Percentiles rank a stretch among this genome's conserved stretches.
phyloP scores from a whole-genome alignment of 2,797 vertebrate genomes.

The Sebastes cheni region DNA sequence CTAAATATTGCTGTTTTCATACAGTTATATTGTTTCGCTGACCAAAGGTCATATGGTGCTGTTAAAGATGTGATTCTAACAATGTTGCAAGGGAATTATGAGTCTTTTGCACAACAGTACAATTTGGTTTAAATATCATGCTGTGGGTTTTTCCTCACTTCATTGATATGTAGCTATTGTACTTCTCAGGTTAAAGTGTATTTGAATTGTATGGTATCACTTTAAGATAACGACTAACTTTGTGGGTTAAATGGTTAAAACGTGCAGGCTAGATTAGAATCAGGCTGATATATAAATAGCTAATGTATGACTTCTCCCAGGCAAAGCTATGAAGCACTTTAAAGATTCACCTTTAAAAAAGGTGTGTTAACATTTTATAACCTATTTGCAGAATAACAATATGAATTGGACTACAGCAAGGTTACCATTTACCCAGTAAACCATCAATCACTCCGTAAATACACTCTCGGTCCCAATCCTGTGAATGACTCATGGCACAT shows the following conservation, averaged over 20 bases:
- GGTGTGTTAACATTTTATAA: neutral
- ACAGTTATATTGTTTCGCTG: too few relatives aligned
- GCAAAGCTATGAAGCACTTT: neutral
- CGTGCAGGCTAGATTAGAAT: neutral
- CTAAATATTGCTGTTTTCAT: too few relatives aligned
- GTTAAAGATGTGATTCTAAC: too few relatives aligned
- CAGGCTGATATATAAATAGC: neutral
- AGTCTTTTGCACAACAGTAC: neutral
- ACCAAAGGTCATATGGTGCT: too few relatives aligned
- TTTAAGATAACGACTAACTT: neutral
- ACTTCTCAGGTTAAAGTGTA: too few relatives aligned
- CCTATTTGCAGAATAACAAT: neutral
- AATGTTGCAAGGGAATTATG: neutral
- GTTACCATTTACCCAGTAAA: slow-evolving; percentile 31
- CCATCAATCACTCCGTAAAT: slow-evolving; percentile 58
- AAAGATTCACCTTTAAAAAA: neutral
- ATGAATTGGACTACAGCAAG: neutral
- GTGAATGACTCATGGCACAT: slow-evolving; percentile 75
- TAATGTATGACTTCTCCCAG: neutral
- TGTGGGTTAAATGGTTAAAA: neutral
- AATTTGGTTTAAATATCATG: neutral
- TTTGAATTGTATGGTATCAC: neutral
- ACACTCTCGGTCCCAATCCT: slow-evolving; percentile 55
- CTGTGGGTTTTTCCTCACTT: too few relatives aligned
- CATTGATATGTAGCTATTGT: too few relatives aligned